Base-by-base conservation (phyloP, 2,888 invertebrate species). In the Tribolium freemani region DNA sequence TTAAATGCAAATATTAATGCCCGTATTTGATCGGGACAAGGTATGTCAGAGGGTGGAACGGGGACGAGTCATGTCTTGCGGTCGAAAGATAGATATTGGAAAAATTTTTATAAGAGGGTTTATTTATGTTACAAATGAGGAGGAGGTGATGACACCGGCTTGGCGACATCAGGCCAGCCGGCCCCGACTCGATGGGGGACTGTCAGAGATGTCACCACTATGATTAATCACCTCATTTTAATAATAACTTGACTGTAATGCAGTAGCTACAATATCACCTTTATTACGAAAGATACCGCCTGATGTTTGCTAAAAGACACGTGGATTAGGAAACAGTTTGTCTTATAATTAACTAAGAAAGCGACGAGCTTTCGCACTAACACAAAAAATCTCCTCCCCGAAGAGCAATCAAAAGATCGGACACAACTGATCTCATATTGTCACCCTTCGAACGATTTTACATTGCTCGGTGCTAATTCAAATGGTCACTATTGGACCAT, bases 181-280 rank as follows among this genome's bases (percentile, higher is more conserved):
- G 76, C 78, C 75, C 21, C 21, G 76, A 75, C 78, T 76, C 76
- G 79, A 77, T 77, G 80, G 81, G 82, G 83, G 81, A 80, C 81
- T 83, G 83, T 83, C 84, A 83, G 83, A 84, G 82, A 85, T 85
- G 85, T 86, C 86, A 84, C 85, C 82, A 80, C 67, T 75, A 84
- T 87, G 87, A 87, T 87, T 87, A 87, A 87, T 87, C 85, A 83
- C 84, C 86, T 86, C 85, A 87, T 87, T 87, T 87, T 87, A 87
- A 87, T 87, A 87, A 87, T 87, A 87, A 86, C 86, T 83, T 84
- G 83, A 81, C 82, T 82, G 82, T 83, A 82, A 84, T 84, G 83
- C 83, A 84, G 84, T 84, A 82, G 83, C 83, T 82, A 83, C 82
- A 84, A 82, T 84, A 84, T 85, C 85, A 85, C 85, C 85, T 85